Base-by-base conservation (phyloP, 1,140 invertebrate species). In the Drosophila athabasca region DNA sequence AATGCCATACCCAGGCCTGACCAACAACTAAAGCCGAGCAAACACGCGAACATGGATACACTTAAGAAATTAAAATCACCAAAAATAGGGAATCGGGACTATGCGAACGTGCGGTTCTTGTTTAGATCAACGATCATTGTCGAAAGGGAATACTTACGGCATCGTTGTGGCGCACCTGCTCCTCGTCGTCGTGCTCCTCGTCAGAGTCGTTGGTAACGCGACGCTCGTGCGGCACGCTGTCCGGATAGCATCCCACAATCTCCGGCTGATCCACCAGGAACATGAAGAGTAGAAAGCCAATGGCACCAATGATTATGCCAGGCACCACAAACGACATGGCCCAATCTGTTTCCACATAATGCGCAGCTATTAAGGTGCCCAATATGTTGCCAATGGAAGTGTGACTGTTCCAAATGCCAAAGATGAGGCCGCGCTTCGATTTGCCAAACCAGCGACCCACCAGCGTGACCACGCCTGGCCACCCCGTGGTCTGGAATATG, bases 361-460 rank as follows among this genome's bases (percentile, higher is more conserved):
- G 89, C 0, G 96, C 96, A 7, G 98, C 97, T 60, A 99, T 96
- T 4, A 98, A 70, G 0, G 95, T 94, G 41, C 96, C 98, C 50
- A 99, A 90, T 89, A 99, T 99, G 92, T 99, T 99, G 29, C 98
- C 98, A 9, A 99, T 93, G 0, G 97, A 98, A 0, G 98, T 99
- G 79, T 99, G 98, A 1, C 98, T 98, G 92, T 99, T 99, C 98
- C 94, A 99, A 11, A 99, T 94, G 11, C 98, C 98, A 92, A 99
- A 99, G 71, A 99, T 98, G 6, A 99, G 92, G 19, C 98, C 98
- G 91, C 95, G 93, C 91, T 97, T 97, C 17, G 95, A 94, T 92
- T 97, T 98, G 1, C 97, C 98, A 93, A 98, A 99, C 98, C 98
- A 99, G 89, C 99, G 98, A 9, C 96, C 97, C 19, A 99, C 95